phyloP scores from a whole-genome alignment of 2,113 vertebrate genomes.

The Dipodomys stephensi region DNA sequence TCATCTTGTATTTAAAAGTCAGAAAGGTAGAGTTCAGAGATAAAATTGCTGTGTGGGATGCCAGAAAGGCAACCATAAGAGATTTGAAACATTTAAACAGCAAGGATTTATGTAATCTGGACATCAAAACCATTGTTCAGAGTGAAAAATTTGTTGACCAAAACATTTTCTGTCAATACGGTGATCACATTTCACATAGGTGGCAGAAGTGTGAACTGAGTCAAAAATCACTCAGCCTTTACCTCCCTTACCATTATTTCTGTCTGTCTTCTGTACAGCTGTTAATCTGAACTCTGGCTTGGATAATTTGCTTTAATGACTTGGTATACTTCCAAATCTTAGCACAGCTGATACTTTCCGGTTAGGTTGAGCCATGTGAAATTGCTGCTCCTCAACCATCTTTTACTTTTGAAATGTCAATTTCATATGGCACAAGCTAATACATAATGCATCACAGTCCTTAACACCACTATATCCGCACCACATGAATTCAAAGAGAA shows the following conservation, averaged over 20 bases:
- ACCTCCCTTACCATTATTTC: not conserved
- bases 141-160: not conserved
- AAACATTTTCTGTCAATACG: not conserved
- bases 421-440: not conserved
- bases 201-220: not conserved
- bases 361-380: not conserved
- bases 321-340: not conserved
- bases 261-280: not conserved
- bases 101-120: not conserved
- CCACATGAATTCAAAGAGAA: not conserved
- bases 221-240: not conserved
- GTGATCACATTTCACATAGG: not conserved
- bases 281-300: not conserved
- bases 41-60: not conserved
- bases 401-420: not conserved
- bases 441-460: not conserved
- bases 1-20: not conserved
- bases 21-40: conserved; percentile 35
- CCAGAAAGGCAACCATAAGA: not conserved
- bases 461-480: no score
- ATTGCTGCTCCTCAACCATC: not conserved
- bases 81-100: not conserved
- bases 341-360: not conserved
- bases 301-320: not conserved
- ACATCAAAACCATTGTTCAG: not conserved